Percentiles rank a stretch among this genome's conserved stretches.
phyloP scores from a whole-genome alignment of 2,888 invertebrate genomes.

The Xestobium rufovillosum region DNA sequence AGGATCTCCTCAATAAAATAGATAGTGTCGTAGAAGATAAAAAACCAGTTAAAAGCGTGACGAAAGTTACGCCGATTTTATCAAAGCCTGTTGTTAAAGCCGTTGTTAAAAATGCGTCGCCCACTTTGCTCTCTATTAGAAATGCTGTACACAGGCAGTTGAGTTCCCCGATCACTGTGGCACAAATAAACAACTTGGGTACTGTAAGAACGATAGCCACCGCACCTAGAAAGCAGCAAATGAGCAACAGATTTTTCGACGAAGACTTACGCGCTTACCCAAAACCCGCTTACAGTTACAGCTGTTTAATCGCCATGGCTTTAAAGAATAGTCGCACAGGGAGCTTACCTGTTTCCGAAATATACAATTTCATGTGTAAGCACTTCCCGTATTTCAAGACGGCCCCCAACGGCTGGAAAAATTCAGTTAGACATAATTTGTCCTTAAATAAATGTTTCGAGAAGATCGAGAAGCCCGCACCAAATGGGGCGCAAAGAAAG shows the following conservation, averaged over 20 bases:
- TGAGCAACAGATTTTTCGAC: conserved; percentile 28
- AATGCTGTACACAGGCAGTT: conserved; percentile 31
- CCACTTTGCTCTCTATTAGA: conserved; percentile 31
- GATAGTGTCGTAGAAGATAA: conserved; percentile 26
- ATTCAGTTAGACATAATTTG: conserved; percentile 94
- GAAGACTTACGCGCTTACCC: conserved; percentile 65
- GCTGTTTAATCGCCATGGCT: conserved; percentile 96
- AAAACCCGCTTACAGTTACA: conserved; percentile 96
- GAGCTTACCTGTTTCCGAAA: conserved; percentile 93
- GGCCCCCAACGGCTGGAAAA: conserved; percentile 98
- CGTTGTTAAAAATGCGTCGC: conserved; percentile 27
- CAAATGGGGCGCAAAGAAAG: conserved; percentile 77
- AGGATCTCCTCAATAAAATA: conserved; percentile 56
- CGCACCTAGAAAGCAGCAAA: conserved; percentile 16
- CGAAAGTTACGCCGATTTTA: conserved; percentile 38
- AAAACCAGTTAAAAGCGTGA: conserved; percentile 35
- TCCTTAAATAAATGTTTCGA: conserved; percentile 98
- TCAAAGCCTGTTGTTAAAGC: conserved; percentile 36
- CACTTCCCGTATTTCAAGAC: conserved; percentile 99
- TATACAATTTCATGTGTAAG: conserved; percentile 98
- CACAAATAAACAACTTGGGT: conserved; percentile 29
- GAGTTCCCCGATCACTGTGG: conserved; percentile 32
- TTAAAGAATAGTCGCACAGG: conserved; percentile 92
- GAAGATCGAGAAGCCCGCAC: conserved; percentile 91
- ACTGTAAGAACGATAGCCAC: conserved; percentile 30